Base-by-base conservation (phyloP, 92 coral and sea anemone genomes). In the Metridium senile region DNA sequence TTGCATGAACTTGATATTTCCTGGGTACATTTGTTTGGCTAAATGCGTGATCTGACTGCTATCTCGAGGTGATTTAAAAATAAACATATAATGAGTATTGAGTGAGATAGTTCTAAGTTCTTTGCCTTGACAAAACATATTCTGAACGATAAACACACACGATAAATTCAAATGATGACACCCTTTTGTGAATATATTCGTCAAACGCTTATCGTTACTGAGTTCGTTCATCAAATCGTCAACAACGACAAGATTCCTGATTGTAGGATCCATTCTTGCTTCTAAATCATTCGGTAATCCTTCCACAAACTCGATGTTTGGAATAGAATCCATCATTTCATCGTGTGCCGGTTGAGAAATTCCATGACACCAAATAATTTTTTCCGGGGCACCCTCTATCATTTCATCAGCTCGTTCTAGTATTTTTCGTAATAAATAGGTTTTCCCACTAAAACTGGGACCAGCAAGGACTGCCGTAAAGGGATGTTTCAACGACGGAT, bases 21-120 rank as follows among this genome's bases (percentile, higher is more conserved):
- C 85, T 34, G 81, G 84, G 31, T 52, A 80, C 78, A 84, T 76
- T 51, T 85, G 85, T 69, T 79, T 77, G n/a, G 75, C 89, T 21
- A 80, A 54, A 45, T 81, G 77, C 43, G 18, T 79, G 1, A 85
- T 63, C 29, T 81, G 79, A 28, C 82, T 81, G 45, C 76, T 72
- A 72, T 79, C 89, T 1, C 89, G 63, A 10, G 77, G 78, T 67
- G 76, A 68, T 33, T 62, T 73, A 26, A 78, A 65, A 29, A 72
- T 2, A 56, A 79, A 17, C 72, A 72, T 39, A 30, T 71, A 65
- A 54, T 80, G 69, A 63, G 61, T 19, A 22, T 17, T 54, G 26
- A 54, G 61, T 2, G 61, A 54, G 3, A 54, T 54, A 3, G n/a
- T 54, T 54, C 61, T 17, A 3, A 82, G 70, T 33, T 54, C 61